Conservation (phyloP, 2,797 vertebrate genomes). For the Adrianichthys oophorus region DNA sequence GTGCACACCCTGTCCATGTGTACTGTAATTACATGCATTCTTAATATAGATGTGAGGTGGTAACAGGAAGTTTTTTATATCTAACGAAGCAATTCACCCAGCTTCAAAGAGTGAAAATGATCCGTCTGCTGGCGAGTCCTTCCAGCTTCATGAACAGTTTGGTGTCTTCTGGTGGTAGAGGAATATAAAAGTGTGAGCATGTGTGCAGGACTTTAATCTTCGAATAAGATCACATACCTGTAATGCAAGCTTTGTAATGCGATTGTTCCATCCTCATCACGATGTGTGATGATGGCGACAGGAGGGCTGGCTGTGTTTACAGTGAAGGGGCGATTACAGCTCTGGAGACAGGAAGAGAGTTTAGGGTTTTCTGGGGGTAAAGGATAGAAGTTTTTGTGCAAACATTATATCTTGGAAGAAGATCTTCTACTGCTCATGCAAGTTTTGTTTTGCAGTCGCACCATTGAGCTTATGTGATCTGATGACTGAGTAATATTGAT, state of each 20-base stretch:
- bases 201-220: conserved; percentile 50
- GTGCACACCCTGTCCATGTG: not conserved
- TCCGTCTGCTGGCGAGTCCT: conserved; percentile 19
- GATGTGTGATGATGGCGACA: conserved; percentile 1
- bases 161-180: conserved; percentile 35
- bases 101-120: conserved; percentile 31
- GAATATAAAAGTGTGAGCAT: conserved; percentile 40
- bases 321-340: too few species aligned
- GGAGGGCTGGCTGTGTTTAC: too few species aligned
- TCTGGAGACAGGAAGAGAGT: too few species aligned
- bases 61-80: conserved; percentile 28
- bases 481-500: conserved; percentile 23
- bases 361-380: too few species aligned
- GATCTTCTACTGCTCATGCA: too few species aligned
- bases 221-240: conserved; percentile 46
- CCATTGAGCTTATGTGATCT: too few species aligned
- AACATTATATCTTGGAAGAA: too few species aligned
- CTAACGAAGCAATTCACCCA: conserved; percentile 12
- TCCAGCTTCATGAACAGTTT: conserved; percentile 30
- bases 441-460: too few species aligned
- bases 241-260: conserved; percentile 38
- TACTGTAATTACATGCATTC: conserved; percentile 4
- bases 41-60: conserved; percentile 26
- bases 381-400: too few species aligned
- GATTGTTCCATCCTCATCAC: conserved; percentile 19